Evolutionary conservation across 92 coral and sea anemone species (phyloP), one percentile per base, ranked within the genome.

Genomic region (Meandrina meandrites): DNA sequence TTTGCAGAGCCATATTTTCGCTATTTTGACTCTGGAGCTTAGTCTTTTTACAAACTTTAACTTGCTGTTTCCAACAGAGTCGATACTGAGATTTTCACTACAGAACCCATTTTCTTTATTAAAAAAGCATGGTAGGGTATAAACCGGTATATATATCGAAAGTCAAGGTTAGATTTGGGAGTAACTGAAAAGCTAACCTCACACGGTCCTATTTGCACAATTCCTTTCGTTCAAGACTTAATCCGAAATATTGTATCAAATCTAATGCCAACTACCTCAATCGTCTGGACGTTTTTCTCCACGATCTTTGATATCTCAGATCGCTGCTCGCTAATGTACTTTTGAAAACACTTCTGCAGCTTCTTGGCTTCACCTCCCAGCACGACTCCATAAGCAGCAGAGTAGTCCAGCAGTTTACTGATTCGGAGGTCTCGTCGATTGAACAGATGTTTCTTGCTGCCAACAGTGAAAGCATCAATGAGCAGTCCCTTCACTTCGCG

Each of bases 301-400:
- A 97, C 93, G 32, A 97, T 95, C 75, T 91, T 73, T 24, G 98
- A 97, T 19, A 97, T 87, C 53, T 81, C 92, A 24, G 94, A 95
- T n/a, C 98, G 93, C 31, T 95, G 94, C 86, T 97, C 98, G 50
- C 89, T 91, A n/a, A 93, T 78, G 78, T 90, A 93, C 48, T 83
- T 84, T 57, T 94, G 90, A 74, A 97, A 93, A 77, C 99, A 97
- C 34, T 91, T 90, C 58, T 97, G 98, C 13, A 97, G 94, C 86
- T 97, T 97, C 86, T 87, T 95, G 31, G 90, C 98, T 53, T 97
- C 99, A 2, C 99, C 99, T 51, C 94, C 98, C 84, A 97, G 80
- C 32, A 93, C 99, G 2, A 92, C 95, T 8, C 99, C 99, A 71
- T 95, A 97, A 13, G 99, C 98, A 1, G 99, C 89, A 64, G 93